A percentile compares a stretch with the other conserved stretches of the same genome.
Conservation (phyloP, 1,140 invertebrate species). For the Bombus balteatus region DNA sequence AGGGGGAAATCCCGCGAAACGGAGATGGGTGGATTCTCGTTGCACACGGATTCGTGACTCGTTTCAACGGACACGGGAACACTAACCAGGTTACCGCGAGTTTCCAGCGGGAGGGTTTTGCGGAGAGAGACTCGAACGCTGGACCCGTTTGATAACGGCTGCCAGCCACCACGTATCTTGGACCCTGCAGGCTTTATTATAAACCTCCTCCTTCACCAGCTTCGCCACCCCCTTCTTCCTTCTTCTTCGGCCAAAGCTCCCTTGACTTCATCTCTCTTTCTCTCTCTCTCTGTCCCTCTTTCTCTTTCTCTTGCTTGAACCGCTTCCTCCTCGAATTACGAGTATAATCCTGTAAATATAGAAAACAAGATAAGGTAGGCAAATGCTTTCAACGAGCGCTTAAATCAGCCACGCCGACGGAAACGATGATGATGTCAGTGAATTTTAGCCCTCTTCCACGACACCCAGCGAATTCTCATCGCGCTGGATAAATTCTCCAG, state of each 20-base stretch:
- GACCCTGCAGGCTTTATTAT: constrained; percentile 77
- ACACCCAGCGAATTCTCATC: constrained; percentile 36
- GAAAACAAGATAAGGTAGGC: constrained; percentile 60
- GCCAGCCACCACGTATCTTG: constrained; percentile 74
- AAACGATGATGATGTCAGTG: constrained; percentile 41
- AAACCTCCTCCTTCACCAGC: constrained; percentile 61
- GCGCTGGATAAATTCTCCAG: background rate
- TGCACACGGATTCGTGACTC: constrained; percentile 28
- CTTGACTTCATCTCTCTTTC: background rate
- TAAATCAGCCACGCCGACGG: constrained; percentile 29
- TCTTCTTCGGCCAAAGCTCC: constrained; percentile 47
- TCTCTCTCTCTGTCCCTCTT: background rate
- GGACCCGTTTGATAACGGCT: constrained; percentile 76
- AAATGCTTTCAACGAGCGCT: constrained; percentile 52
- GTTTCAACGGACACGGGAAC: constrained; percentile 44
- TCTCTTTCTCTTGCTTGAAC: background rate
- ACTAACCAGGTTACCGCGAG: constrained; percentile 50
- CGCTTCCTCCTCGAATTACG: constrained; percentile 53
- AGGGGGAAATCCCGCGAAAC: constrained; percentile 22
- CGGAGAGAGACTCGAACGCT: constrained; percentile 75
- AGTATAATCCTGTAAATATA: constrained; percentile 67
- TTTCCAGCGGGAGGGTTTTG: constrained; percentile 72
- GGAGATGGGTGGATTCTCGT: constrained; percentile 4
- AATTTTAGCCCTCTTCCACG: constrained; percentile 62
- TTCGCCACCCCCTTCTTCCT: constrained; percentile 40